Base-by-base conservation (phyloP, 2,888 invertebrate species). In the Synanthedon tipuliformis region DNA sequence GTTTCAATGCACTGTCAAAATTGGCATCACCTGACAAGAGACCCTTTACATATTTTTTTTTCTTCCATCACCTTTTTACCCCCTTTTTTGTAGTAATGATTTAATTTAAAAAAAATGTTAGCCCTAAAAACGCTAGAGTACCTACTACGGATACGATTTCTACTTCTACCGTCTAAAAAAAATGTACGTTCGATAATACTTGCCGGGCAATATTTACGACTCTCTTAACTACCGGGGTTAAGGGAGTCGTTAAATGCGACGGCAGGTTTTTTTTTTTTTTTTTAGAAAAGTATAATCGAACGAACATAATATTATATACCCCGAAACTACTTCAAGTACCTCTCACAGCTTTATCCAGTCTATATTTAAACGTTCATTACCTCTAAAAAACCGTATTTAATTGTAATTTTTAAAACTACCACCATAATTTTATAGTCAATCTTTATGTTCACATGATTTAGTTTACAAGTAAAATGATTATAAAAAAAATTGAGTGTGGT, bases 301-400 rank as follows among this genome's bases (percentile, higher is more conserved):
- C 34, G 34, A 8, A 34, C 34, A 34, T 34, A 23, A 23, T 23
- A 5, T 23, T 5, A 23, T 5, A 34, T 8, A 34, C 34, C 10
- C 34, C 8, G 34, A 34, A 34, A 52, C 41, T 55, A 55, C 41
- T 27, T 41, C 50, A 18, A 51, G n/a, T 57, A 66, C 23, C 23
- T 65, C 66, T 57, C 61, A 59, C 71, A 71, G 71, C 70, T 57
- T 59, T 60, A 60, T 63, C 69, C 69, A 70, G 70, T 70, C 69
- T 67, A 67, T 70, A 57, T 59, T 62, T 63, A 64, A 65, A 64
- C 61, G 16, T 58, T 57, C 59, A 65, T 52, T 53, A 41, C 52
- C 16, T 53, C 23, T 23, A 23, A 23, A 23, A 23, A 50, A 52
- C 50, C 52, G 48, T 40, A 18, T 54, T 51, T 53, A 56, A 41